These are phyloP conservation scores for Parauchenoglanis punctatus DNA, from an alignment of 2,797 vertebrate genomes.

Conservation along the genomic window DNA sequence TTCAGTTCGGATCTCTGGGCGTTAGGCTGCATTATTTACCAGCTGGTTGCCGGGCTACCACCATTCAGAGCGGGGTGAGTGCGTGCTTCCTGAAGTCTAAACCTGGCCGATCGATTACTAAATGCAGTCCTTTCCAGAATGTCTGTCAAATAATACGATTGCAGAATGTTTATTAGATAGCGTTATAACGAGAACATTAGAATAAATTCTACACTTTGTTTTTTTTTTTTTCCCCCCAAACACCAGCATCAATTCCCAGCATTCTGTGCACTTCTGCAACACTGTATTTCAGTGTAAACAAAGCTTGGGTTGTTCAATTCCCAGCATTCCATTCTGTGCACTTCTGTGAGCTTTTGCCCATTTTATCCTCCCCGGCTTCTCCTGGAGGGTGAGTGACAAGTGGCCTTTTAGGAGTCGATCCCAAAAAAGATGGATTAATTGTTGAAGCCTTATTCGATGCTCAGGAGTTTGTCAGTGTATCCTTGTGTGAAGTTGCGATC, in stretches of 20 bases:
- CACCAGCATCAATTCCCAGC: neutral
- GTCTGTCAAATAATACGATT: neutral
- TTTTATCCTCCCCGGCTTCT: too few relatives aligned
- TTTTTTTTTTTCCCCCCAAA: too few relatives aligned
- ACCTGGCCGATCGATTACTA: neutral
- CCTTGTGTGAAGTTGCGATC: too few relatives aligned
- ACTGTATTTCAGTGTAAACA: neutral
- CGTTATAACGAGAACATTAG: neutral
- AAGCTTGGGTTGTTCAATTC: neutral
- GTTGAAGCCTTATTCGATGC: neutral
- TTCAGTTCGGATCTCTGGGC: slow-evolving; percentile 97
- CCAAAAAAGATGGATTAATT: neutral
- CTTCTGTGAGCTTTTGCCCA: too few relatives aligned
- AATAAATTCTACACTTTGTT: neutral
- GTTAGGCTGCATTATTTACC: slow-evolving; percentile 98
- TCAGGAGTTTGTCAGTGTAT: too few relatives aligned
- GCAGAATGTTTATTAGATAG: too few relatives aligned
- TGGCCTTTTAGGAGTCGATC: neutral
- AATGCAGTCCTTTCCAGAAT: neutral
- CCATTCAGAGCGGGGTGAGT: slow-evolving; percentile 98
- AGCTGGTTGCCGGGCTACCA: slow-evolving; percentile 96
- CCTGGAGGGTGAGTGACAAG: too few relatives aligned
- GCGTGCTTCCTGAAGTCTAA: neutral
- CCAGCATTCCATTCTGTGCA: too few relatives aligned
- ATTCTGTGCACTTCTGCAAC: neutral